Evolutionary conservation across 2,113 vertebrate species (phyloP).

Genomic region (Notarius quadriscutis): DNA sequence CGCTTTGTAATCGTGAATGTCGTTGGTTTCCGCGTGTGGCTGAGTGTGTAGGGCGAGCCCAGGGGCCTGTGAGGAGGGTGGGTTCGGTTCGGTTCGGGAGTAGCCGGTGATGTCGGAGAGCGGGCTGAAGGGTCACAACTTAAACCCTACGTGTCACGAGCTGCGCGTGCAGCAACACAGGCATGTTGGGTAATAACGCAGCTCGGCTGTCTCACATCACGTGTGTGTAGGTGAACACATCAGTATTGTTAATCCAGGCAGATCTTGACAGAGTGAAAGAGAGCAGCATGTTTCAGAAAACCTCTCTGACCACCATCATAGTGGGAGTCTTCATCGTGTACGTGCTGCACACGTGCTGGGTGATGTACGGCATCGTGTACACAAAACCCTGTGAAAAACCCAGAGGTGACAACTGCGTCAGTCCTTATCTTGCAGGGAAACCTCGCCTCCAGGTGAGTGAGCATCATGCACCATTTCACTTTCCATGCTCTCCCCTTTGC

Average conservation of each 20-base stretch:
- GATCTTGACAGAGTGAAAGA: neutral
- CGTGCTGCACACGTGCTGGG: conserved; percentile 95
- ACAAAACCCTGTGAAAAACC: conserved; percentile 84
- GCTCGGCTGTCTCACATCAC: neutral
- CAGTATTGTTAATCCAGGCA: conserved; percentile 29
- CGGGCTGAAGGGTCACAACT: conserved; percentile 19
- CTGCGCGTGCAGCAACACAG: conserved; percentile 13
- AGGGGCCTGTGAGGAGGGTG: neutral
- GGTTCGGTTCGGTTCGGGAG: neutral
- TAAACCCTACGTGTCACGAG: conserved; percentile 25
- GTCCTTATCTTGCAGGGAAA: conserved; percentile 80
- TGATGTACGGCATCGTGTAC: conserved; percentile 96
- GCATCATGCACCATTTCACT: neutral
- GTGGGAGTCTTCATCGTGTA: conserved; percentile 92
- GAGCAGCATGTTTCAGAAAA: conserved; percentile 75
- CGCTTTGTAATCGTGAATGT: too few species aligned
- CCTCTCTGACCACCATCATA: conserved; percentile 88
- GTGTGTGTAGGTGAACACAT: neutral
- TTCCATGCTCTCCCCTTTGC: neutral
- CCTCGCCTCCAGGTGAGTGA: conserved; percentile 85
- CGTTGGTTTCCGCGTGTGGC: too few species aligned
- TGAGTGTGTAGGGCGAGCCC: too few species aligned
- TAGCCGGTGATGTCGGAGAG: neutral
- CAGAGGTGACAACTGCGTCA: conserved; percentile 76
- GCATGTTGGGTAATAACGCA: neutral